Percentiles rank a stretch among this genome's conserved stretches.
Evolutionary conservation across 2,113 vertebrate genomes (phyloP).

Genomic region (Galeopterus variegatus): DNA sequence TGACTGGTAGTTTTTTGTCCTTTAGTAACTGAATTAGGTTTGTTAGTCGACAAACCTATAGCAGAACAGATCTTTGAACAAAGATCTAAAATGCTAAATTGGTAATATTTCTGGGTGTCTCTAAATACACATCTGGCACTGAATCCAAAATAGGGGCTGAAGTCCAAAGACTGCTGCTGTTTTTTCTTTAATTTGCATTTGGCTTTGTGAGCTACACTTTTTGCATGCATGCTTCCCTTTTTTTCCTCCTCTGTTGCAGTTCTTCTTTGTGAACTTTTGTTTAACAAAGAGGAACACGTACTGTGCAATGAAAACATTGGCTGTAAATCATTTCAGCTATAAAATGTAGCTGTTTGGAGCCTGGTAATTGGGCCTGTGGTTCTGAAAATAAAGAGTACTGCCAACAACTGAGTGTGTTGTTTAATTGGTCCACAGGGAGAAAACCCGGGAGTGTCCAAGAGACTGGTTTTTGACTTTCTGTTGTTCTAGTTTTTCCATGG

Average conservation of each 20-base stretch:
- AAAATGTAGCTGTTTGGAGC: conserved; percentile 74
- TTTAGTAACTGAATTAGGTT: conserved; percentile 65
- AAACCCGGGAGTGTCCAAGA: conserved; percentile 51
- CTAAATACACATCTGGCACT: conserved; percentile 67
- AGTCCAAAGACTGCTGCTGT: conserved; percentile 59
- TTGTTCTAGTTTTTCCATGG: conserved; percentile 63
- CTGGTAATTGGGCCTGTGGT: conserved; percentile 66
- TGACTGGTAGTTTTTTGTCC: neutral
- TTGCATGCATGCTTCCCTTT: neutral
- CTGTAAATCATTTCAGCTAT: conserved; percentile 79
- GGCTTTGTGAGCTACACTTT: conserved; percentile 65
- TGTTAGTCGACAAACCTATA: conserved; percentile 46
- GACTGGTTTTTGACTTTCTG: conserved; percentile 62
- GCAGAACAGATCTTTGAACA: conserved; percentile 43
- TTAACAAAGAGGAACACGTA: conserved; percentile 71
- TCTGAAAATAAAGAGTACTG: conserved; percentile 73
- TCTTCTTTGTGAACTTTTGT: conserved; percentile 76
- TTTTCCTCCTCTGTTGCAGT: conserved; percentile 3
- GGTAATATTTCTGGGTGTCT: conserved; percentile 60
- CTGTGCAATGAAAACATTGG: conserved; percentile 76
- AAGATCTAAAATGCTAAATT: conserved; percentile 60
- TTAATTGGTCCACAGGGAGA: conserved; percentile 77
- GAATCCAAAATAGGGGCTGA: conserved; percentile 36
- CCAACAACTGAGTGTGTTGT: conserved; percentile 69
- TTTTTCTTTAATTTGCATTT: conserved; percentile 79